A percentile compares a stretch with the other conserved stretches of the same genome.
Evolutionary conservation across 2,797 vertebrate species (phyloP).

Genomic region (Enteromius mattozi): DNA sequence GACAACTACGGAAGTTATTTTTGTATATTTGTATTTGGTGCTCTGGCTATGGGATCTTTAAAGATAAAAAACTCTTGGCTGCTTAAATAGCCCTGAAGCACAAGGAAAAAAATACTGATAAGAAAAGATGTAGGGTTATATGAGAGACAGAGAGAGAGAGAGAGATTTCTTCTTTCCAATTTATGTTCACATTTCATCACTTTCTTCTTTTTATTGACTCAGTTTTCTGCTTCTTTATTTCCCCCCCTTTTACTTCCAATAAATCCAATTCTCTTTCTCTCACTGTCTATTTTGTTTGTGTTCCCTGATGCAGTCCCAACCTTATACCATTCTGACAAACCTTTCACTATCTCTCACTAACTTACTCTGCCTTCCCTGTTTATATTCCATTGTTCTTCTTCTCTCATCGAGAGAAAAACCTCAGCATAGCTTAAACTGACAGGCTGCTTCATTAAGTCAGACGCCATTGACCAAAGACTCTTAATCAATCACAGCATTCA

Average conservation of each 20-base stretch:
- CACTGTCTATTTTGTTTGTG: neutral
- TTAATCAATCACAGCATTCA: constrained; percentile 36
- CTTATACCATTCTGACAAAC: neutral
- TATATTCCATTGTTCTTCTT: constrained; percentile 40
- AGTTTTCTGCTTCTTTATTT: constrained; percentile 1
- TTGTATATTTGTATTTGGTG: constrained; percentile 23
- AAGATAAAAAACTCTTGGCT: constrained; percentile 45
- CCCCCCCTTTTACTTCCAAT: neutral
- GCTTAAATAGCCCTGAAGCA: constrained; percentile 44
- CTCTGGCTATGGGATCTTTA: constrained; percentile 35
- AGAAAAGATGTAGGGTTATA: constrained; percentile 44
- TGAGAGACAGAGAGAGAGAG: constrained; percentile 1
- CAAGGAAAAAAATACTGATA: constrained; percentile 38
- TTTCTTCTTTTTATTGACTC: constrained; percentile 1
- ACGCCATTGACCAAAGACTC: constrained; percentile 26
- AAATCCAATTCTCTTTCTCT: constrained; percentile 13
- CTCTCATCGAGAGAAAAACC: neutral
- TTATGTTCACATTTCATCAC: constrained; percentile 1
- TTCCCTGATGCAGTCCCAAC: neutral
- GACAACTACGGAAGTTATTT: neutral
- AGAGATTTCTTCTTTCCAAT: constrained; percentile 4
- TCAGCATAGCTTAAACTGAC: constrained; percentile 22
- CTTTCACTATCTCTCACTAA: neutral
- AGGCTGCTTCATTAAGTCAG: constrained; percentile 43
- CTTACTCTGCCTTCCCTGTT: neutral